A percentile compares a stretch with the other conserved stretches of the same genome.
These are phyloP conservation scores for Exocentrus adspersus DNA, from an alignment of 2,888 invertebrate genomes.

Conservation along the genomic window DNA sequence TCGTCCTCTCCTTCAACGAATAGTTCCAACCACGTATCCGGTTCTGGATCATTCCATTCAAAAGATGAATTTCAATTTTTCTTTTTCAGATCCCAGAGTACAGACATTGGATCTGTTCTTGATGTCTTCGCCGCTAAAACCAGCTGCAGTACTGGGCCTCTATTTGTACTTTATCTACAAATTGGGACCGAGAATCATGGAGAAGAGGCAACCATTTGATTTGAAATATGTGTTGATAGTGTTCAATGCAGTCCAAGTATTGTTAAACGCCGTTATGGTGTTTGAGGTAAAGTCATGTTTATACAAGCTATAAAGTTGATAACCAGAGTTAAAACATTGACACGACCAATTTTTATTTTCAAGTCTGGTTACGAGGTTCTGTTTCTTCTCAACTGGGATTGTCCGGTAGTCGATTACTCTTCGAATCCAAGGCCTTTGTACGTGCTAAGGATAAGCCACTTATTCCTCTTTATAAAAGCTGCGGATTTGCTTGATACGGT, in stretches of 20 bases:
- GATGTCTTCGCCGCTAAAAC: slow-evolving; percentile 44
- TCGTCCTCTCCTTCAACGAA: too few relatives aligned
- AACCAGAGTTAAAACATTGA: too few relatives aligned
- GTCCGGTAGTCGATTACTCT: slow-evolving; percentile 77
- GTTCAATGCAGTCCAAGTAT: slow-evolving; percentile 47
- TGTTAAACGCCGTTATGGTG: slow-evolving; percentile 43
- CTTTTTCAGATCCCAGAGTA: slow-evolving; percentile 46
- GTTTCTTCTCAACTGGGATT: slow-evolving; percentile 55
- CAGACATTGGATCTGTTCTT: slow-evolving; percentile 35
- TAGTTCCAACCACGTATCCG: too few relatives aligned
- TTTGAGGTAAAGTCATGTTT: slow-evolving; percentile 43
- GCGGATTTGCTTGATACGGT: slow-evolving; percentile 80
- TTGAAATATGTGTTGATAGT: slow-evolving; percentile 42
- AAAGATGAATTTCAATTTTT: slow-evolving; percentile 5
- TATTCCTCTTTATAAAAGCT: slow-evolving; percentile 77
- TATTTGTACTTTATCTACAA: slow-evolving; percentile 47
- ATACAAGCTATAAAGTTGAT: too few relatives aligned
- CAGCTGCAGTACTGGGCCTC: slow-evolving; percentile 26
- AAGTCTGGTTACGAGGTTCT: slow-evolving; percentile 33
- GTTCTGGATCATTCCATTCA: too few relatives aligned
- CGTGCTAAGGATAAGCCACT: slow-evolving; percentile 70
- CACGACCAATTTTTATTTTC: neutral
- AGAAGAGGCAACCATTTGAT: slow-evolving; percentile 46
- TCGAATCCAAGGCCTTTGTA: slow-evolving; percentile 70
- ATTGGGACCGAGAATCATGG: slow-evolving; percentile 49